A percentile compares a stretch with the other conserved stretches of the same genome.
Conservation (phyloP, 2,113 vertebrate species). For the Stigmatopora nigra region DNA sequence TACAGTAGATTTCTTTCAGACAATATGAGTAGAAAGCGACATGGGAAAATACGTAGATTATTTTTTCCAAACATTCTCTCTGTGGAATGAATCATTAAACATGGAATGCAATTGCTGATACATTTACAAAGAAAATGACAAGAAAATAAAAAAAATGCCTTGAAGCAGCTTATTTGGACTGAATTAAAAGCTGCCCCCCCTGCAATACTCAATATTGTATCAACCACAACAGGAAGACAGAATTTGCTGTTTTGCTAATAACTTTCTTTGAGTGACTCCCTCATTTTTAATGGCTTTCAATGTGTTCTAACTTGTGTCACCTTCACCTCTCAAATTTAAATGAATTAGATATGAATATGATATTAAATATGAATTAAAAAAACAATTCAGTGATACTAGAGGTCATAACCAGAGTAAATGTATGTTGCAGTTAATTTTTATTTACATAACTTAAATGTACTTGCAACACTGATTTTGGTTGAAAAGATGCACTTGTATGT, state of each 20-base stretch:
- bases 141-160: constrained; percentile 7
- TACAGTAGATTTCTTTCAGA: constrained; percentile 27
- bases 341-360: too few species aligned
- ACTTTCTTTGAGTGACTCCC: not conserved
- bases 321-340: not conserved
- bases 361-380: too few species aligned
- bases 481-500: not conserved
- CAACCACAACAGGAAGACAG: constrained; percentile 6
- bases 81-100: constrained; percentile 1
- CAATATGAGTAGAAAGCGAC: constrained; percentile 42
- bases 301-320: not conserved
- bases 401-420: too few species aligned
- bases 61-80: constrained; percentile 1
- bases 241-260: not conserved
- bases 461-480: not conserved
- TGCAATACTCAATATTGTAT: not conserved
- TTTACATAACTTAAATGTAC: too few species aligned
- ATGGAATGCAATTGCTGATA: not conserved
- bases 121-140: not conserved
- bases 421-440: too few species aligned
- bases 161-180: constrained; percentile 3
- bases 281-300: too few species aligned
- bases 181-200: not conserved
- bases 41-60: constrained; percentile 33
- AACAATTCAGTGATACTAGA: too few species aligned